Evolutionary conservation across 2,797 vertebrate genomes (phyloP), one percentile per base, ranked within the genome.

Genomic region (Bryconaethiops microstoma): DNA sequence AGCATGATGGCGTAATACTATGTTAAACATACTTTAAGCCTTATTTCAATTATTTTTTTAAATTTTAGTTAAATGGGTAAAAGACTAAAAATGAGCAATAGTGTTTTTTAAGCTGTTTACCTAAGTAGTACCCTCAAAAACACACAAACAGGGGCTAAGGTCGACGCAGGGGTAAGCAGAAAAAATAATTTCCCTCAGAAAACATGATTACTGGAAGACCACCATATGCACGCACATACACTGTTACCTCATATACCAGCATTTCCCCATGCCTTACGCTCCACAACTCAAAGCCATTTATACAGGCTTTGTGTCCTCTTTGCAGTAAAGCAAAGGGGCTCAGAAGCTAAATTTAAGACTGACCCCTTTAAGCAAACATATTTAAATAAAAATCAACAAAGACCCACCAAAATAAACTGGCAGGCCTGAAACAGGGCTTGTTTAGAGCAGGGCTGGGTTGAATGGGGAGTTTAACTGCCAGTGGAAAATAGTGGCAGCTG

Each of bases 341-440:
- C 83, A 87, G 88, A 89, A 74, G 85, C 89, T 90, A 90, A 91
- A 87, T 87, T 60, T 88, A 89, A 91, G 88, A 88, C 91, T 89
- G 91, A 64, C 84, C 78, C 74, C 84, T 87, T 90, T 89, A 86
- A 91, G 85, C 85, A 90, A 92, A 93, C 85, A 90, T 81, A 83
- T 88, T 86, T 82, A 87, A 86, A 88, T 87, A 86, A 81, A 81
- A 79, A 88, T 86, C 81, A 90, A 91, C 87, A 87, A 88, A 79
- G 54, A 80, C 54, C 69, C 79, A 88, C 85, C 81, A 82, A 93
- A 92, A 92, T 91, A 92, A 92, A 92, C 88, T 84, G 5, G 0
- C 29, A 25, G 80, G 67, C 67, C 83, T 91, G 85, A 92, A 92
- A 84, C 84, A 62, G 42, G 73, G 86, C 89, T 90, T 92, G 91